Evolutionary conservation across 2,888 invertebrate genomes (phyloP), one percentile per base, ranked within the genome.

Genomic region (Hoplodrina ambigua): DNA sequence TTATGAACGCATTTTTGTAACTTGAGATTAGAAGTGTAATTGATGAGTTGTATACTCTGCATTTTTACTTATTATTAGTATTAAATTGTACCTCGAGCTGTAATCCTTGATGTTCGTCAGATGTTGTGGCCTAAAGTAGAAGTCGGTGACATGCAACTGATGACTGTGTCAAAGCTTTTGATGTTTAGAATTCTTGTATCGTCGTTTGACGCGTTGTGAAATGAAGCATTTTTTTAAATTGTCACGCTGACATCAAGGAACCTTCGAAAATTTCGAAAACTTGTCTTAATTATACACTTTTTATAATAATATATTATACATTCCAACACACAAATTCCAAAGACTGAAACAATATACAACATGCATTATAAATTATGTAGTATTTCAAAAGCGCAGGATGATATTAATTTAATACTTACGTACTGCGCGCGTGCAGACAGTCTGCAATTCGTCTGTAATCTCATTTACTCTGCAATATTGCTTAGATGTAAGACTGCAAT

Each of bases 291-390:
- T 77, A 52, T 69, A 73, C 53, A 61, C 37, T 52, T 58, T 70
- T 64, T 65, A 53, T 70, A 54, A 56, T 75, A 55, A 44, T 74
- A 66, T 62, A 54, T 70, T 72, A 79, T 63, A 85, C 86, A 87
- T 86, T 86, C 85, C 88, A 85, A 81, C 83, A 86, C 86, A 87
- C 84, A 89, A 88, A 88, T 88, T 85, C 87, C 89, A 88, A 89
- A 89, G 89, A 89, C 89, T 89, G 89, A 89, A 83, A 80, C 77
- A 79, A 82, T 81, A 79, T 80, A 84, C 78, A 78, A 79, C 70
- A 75, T 81, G 74, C 73, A 81, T 81, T 70, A 59, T 70, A 19
- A 8, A 69, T 77, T 72, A 76, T 70, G 68, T 80, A 77, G 79
- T 79, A 81, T 77, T 83, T 72, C 19, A 46, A 75, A 84, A 80